Base-by-base conservation (phyloP, 2,797 vertebrate species). In the Acropternis orthonyx region DNA sequence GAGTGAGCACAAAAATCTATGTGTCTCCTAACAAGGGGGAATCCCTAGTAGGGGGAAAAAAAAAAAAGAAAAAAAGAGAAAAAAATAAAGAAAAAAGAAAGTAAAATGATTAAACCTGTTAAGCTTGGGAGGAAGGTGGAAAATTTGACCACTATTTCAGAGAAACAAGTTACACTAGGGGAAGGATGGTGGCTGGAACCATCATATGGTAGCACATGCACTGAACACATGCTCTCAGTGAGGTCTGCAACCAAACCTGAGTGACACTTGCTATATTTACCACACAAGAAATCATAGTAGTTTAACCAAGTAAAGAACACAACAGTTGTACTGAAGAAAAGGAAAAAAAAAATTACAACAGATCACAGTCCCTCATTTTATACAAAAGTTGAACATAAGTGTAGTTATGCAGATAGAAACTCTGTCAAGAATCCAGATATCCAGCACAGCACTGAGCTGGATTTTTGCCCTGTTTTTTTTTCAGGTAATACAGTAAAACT, bases 141-240 rank as follows among this genome's bases (percentile, higher is more conserved):
- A 84, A 68, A 15, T 16, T n/a, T 1, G 2, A 51, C 9, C 21
- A 32, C 65, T 78, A 58, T 83, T 81, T 84, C 62, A 62, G 21
- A 41, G 61, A 71, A 80, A 61, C 6, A 67, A 56, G 34, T n/a
- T 44, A 34, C 16, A 30, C 13, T 21, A 14, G 20, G 9, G 27
- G n/a, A 28, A 68, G 37, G 27, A 66, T 6, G n/a, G 54, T 44
- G 55, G 9, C 55, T 32, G 32, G 67, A 46, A 63, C 48, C 48
- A 81, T 28, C 11, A 4, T 15, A 7, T 0, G 0, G 46, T 9
- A 52, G 28, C 54, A 51, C 36, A 23, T 24, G 34, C 10, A 12
- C 12, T 27, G 54, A 61, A 37, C 22, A 16, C 0, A 0, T 0
- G 1, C 20, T 17, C 19, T 5, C 27, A 21, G 32, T 19, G 62